A percentile compares a stretch with the other conserved stretches of the same genome.
Conservation (phyloP, 2,797 vertebrate genomes). For the Carcharodon carcharias region DNA sequence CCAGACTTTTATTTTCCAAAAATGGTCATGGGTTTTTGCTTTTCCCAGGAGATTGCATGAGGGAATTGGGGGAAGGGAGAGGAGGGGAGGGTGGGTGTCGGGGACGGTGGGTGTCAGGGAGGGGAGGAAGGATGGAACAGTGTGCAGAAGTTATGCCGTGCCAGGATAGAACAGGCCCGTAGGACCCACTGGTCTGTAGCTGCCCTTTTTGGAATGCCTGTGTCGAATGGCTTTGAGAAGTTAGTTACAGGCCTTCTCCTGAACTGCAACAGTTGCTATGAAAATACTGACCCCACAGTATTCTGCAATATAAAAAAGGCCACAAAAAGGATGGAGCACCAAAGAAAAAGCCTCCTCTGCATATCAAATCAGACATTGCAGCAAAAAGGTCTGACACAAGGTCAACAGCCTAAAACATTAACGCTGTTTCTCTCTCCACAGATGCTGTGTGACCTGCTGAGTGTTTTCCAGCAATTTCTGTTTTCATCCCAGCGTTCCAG, state of each 20-base stretch:
- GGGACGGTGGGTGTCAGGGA: too few species aligned
- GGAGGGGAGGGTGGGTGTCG: too few species aligned
- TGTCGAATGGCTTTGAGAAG: background rate
- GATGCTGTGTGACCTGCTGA: background rate
- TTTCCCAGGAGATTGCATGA: too few species aligned
- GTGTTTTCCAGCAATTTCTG: background rate
- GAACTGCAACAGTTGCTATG: background rate
- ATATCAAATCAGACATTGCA: background rate
- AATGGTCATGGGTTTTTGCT: background rate
- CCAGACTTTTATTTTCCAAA: background rate
- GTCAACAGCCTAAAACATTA: background rate
- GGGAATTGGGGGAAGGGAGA: too few species aligned
- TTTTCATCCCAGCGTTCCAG: background rate
- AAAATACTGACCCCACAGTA: background rate
- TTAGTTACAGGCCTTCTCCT: background rate
- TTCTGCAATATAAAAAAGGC: background rate
- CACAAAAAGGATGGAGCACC: background rate
- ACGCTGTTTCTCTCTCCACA: background rate
- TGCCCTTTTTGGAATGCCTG: background rate
- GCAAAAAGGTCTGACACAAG: background rate
- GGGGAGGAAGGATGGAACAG: too few species aligned
- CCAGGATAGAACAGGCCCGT: background rate
- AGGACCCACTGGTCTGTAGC: background rate
- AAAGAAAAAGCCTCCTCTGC: background rate
- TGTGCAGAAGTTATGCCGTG: background rate